These are phyloP conservation scores for Drosophila dives DNA, from an alignment of 2,888 invertebrate genomes.

Conservation along the genomic window DNA sequence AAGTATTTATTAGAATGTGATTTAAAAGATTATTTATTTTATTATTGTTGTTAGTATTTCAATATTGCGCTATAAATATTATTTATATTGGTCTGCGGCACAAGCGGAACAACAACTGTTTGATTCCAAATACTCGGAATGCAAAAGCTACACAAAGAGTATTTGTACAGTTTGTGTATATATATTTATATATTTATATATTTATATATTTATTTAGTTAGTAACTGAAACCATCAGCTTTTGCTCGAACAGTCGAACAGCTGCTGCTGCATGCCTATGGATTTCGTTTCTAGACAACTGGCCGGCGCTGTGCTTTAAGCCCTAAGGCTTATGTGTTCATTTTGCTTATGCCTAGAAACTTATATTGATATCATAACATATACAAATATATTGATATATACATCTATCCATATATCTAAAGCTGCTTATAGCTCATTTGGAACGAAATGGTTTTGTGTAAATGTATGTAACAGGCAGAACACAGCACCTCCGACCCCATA, in stretches of 20 bases:
- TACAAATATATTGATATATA: not conserved
- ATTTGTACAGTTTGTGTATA: not conserved
- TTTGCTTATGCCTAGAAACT: conserved; percentile 14
- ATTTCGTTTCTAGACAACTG: conserved; percentile 37
- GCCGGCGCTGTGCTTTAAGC: conserved; percentile 22
- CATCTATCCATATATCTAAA: not conserved
- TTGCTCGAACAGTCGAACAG: conserved; percentile 25
- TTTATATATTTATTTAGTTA: not conserved
- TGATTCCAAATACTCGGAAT: conserved; percentile 28
- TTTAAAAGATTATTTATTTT: not conserved
- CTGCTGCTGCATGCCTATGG: conserved; percentile 7
- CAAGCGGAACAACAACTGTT: conserved; percentile 28
- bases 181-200: not conserved
- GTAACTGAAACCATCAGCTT: conserved; percentile 34
- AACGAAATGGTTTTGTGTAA: not conserved
- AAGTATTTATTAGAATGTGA: not conserved
- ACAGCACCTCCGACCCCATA: too few relatives aligned
- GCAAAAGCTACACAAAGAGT: conserved; percentile 5
- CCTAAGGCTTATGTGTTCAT: conserved; percentile 1
- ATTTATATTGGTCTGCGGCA: conserved; percentile 6
- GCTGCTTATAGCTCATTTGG: not conserved
- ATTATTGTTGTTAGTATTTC: conserved; percentile 8
- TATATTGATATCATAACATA: not conserved
- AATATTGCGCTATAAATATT: conserved; percentile 11
- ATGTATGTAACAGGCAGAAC: too few relatives aligned